These are phyloP conservation scores for Tinea pellionella DNA, from an alignment of 2,888 invertebrate species.

Conservation along the genomic window DNA sequence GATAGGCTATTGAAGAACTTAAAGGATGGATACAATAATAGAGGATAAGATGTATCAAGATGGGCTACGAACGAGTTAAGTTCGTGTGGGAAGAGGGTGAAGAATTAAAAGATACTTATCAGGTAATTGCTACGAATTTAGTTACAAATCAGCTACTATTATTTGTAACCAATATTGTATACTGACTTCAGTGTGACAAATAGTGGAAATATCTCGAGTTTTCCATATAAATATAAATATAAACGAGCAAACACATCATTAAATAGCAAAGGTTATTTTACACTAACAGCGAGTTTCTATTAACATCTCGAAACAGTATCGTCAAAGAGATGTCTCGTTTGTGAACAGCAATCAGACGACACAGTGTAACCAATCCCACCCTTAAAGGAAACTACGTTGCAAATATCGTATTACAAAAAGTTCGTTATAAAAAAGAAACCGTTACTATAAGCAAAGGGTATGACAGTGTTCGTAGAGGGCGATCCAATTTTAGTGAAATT, in stretches of 20 bases:
- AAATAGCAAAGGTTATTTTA: neutral
- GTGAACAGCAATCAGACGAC: slow-evolving; percentile 40
- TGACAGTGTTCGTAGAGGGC: slow-evolving; percentile 53
- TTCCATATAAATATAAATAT: neutral
- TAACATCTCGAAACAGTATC: slow-evolving; percentile 39
- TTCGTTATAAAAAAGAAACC: slow-evolving; percentile 65
- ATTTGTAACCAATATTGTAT: neutral
- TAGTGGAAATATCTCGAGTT: neutral
- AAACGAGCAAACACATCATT: neutral
- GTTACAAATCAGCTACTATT: neutral
- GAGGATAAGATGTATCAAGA: slow-evolving; percentile 43
- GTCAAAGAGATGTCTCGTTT: slow-evolving; percentile 33
- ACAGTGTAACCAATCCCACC: slow-evolving; percentile 48
- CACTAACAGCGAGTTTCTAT: slow-evolving; percentile 16
- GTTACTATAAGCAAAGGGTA: slow-evolving; percentile 65
- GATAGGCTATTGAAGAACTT: slow-evolving; percentile 42
- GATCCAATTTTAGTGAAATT: slow-evolving; percentile 63
- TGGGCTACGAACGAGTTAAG: slow-evolving; percentile 45
- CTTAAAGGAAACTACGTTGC: slow-evolving; percentile 55
- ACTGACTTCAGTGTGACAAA: no score
- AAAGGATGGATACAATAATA: slow-evolving; percentile 48
- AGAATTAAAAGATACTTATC: slow-evolving; percentile 56
- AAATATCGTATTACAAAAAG: slow-evolving; percentile 65
- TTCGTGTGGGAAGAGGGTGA: slow-evolving; percentile 64
- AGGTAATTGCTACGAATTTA: slow-evolving; percentile 62